Percentiles rank a stretch among this genome's conserved stretches.
Conservation (phyloP, 2,113 vertebrate species). For the Sakesphorus luctuosus region DNA sequence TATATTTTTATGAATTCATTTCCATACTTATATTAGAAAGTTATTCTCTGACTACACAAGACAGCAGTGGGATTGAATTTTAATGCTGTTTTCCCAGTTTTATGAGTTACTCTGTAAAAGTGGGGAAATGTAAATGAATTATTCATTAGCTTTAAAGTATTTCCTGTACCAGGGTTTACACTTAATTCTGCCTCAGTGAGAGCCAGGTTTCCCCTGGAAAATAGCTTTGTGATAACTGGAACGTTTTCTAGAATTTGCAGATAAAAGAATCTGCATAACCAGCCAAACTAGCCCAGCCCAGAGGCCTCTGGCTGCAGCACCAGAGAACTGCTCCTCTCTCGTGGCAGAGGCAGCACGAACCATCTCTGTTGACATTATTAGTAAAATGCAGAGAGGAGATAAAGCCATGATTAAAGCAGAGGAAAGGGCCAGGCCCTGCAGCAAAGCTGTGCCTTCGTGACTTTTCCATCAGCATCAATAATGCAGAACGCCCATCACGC, state of each 20-base stretch:
- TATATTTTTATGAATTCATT: not conserved
- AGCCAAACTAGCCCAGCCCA: not conserved
- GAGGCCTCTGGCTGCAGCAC: not conserved
- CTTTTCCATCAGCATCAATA: constrained; percentile 52
- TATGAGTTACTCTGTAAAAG: not conserved
- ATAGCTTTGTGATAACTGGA: not conserved
- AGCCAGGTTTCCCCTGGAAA: not conserved
- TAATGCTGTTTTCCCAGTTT: not conserved
- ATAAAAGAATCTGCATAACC: not conserved
- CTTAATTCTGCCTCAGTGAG: not conserved
- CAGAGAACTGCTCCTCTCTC: not conserved
- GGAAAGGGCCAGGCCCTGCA: constrained; percentile 20
- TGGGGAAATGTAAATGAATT: not conserved
- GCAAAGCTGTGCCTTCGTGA: not conserved
- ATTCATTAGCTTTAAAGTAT: not conserved
- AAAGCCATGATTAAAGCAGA: constrained; percentile 2
- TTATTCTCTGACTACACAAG: not conserved
- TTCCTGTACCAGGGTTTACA: not conserved
- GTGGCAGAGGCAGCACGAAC: not conserved
- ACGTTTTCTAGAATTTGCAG: not conserved
- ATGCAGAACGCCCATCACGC: not conserved
- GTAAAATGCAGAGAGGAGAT: constrained; percentile 1
- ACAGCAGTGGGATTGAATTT: not conserved
- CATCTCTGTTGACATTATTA: not conserved
- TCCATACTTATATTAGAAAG: not conserved